Conservation (phyloP, 2,113 vertebrate genomes). For the Scomber japonicus region DNA sequence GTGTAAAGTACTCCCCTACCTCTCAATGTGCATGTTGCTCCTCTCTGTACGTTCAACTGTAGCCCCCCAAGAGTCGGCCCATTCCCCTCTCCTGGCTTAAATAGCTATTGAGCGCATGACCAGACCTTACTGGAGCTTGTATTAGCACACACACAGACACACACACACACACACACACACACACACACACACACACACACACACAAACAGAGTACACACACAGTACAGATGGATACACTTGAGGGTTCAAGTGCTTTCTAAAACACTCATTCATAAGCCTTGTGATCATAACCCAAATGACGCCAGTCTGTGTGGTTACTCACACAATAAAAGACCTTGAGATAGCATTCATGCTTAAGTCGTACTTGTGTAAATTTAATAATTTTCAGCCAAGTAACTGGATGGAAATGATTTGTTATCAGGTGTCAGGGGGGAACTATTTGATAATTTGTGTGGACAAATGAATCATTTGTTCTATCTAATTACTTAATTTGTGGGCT, state of each 20-base stretch:
- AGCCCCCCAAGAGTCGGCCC: constrained; percentile 66
- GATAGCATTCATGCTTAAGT: constrained; percentile 20
- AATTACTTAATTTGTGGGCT: neutral
- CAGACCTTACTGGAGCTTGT: constrained; percentile 49
- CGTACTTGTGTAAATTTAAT: neutral
- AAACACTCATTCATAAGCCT: constrained; percentile 75
- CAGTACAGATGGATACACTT: constrained; percentile 44
- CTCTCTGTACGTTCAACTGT: constrained; percentile 60
- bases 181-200: constrained; percentile 32
- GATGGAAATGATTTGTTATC: neutral
- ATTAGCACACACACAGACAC: constrained; percentile 43
- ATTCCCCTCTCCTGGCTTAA: constrained; percentile 68
- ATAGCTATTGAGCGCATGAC: constrained; percentile 78
- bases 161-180: constrained; percentile 33
- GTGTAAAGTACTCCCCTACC: constrained; percentile 58
- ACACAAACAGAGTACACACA: constrained; percentile 32
- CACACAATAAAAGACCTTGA: constrained; percentile 29
- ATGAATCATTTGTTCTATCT: neutral
- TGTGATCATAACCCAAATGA: constrained; percentile 78
- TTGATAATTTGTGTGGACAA: neutral
- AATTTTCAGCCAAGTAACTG: neutral
- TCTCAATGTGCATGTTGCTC: constrained; percentile 74
- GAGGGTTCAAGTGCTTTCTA: constrained; percentile 43
- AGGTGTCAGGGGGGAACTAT: neutral
- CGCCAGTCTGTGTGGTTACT: constrained; percentile 25